These are phyloP conservation scores for Pherbina coryleti DNA, from an alignment of 2,888 invertebrate genomes.

Conservation along the genomic window DNA sequence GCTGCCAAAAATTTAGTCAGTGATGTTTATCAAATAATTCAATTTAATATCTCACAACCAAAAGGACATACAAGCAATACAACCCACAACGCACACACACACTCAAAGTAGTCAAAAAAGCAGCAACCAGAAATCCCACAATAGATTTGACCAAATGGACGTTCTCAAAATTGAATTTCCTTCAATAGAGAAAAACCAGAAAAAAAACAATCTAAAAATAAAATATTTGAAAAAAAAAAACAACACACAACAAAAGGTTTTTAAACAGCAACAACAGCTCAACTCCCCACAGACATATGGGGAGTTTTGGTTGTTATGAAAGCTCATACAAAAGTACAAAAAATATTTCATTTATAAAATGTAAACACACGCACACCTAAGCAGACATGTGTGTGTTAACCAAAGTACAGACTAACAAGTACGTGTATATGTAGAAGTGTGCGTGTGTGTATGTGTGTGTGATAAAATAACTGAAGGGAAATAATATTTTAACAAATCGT, in stretches of 20 bases:
- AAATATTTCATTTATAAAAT: conserved; percentile 31
- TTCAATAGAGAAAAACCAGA: conserved; percentile 37
- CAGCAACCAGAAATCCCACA: conserved; percentile 20
- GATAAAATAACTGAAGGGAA: conserved; percentile 34
- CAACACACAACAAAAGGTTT: conserved; percentile 15
- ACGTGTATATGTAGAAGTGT: neutral
- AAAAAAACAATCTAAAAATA: neutral
- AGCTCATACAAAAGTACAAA: conserved; percentile 31
- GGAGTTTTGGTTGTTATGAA: conserved; percentile 1
- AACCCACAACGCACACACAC: neutral
- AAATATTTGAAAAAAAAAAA: conserved; percentile 28
- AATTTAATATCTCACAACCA: conserved; percentile 52
- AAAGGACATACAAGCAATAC: neutral
- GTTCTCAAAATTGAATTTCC: conserved; percentile 63
- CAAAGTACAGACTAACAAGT: neutral
- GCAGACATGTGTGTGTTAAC: neutral
- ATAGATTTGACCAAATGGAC: conserved; percentile 60
- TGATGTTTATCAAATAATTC: conserved; percentile 68
- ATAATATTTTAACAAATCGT: conserved; percentile 60
- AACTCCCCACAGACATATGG: neutral
- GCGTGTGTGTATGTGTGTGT: conserved; percentile 23
- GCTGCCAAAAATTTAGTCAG: conserved; percentile 59
- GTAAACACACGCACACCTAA: neutral
- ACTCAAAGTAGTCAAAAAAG: neutral
- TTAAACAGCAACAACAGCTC: conserved; percentile 20